A percentile compares a stretch with the other conserved stretches of the same genome.
Evolutionary conservation across 2,888 invertebrate species (phyloP).

Genomic region (Agriopis aurantiaria): DNA sequence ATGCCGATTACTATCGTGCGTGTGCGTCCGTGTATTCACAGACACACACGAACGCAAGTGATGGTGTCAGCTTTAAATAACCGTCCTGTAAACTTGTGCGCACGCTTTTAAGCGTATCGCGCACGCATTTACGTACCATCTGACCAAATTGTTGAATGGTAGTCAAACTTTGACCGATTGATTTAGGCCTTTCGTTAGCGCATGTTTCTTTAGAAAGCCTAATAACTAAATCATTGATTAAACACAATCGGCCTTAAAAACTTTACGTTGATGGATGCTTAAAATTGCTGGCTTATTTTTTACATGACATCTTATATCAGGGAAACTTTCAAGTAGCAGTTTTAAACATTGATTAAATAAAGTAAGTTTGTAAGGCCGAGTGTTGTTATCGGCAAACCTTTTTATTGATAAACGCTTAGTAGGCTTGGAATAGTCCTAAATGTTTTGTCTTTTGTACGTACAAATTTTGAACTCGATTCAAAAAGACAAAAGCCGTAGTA

Average conservation of each 20-base stretch:
- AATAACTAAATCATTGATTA: background rate
- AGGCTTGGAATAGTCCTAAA: background rate
- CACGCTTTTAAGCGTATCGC: background rate
- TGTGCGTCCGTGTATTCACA: background rate
- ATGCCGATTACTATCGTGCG: too few species aligned
- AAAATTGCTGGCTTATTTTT: too few species aligned
- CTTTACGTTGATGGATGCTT: too few species aligned
- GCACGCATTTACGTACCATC: slow-evolving; percentile 3
- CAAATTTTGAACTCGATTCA: background rate
- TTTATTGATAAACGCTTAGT: too few species aligned
- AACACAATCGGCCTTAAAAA: too few species aligned
- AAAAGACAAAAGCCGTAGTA: background rate
- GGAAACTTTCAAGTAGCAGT: too few species aligned
- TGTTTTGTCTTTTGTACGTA: background rate
- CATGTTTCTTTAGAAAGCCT: background rate
- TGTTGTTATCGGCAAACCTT: too few species aligned
- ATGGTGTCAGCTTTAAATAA: background rate
- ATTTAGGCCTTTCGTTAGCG: background rate
- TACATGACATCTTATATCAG: too few species aligned
- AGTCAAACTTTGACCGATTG: background rate
- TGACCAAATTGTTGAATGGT: slow-evolving; percentile 7
- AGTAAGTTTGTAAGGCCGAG: too few species aligned
- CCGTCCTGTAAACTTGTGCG: background rate
- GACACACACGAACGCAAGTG: background rate
- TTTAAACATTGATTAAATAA: too few species aligned